Conservation (phyloP, 2,113 vertebrate genomes). For the Recurvirostra avosetta region DNA sequence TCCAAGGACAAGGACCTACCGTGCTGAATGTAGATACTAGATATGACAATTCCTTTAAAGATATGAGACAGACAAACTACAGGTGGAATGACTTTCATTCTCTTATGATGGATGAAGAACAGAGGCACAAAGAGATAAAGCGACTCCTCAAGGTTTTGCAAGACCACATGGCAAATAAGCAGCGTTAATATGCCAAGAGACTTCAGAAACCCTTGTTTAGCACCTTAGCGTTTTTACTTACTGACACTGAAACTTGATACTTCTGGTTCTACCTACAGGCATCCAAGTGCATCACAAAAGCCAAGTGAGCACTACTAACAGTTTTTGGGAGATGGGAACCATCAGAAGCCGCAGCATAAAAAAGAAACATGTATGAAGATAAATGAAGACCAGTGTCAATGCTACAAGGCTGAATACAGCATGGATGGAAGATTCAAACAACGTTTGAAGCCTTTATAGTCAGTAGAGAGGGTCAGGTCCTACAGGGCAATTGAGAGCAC, state of each 20-base stretch:
- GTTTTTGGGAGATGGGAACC: background rate
- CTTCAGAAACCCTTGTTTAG: background rate
- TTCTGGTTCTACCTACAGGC: background rate
- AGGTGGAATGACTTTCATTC: background rate
- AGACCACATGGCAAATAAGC: background rate
- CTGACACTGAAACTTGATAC: background rate
- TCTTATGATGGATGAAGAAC: background rate
- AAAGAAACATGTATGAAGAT: background rate
- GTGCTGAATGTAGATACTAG: background rate
- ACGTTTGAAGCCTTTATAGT: fast-evolving
- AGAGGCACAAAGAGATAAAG: background rate
- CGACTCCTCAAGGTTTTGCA: background rate
- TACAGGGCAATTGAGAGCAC: background rate
- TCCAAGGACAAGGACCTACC: background rate
- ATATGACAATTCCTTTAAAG: background rate
- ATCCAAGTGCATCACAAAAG: background rate
- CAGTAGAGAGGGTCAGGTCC: background rate
- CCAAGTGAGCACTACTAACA: background rate
- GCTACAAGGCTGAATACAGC: background rate
- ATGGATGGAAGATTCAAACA: background rate
- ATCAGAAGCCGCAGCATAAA: background rate
- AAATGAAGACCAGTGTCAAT: background rate
- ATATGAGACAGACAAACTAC: background rate
- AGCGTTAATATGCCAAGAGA: background rate
- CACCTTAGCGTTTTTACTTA: background rate